A percentile compares a stretch with the other conserved stretches of the same genome.
phyloP scores from a whole-genome alignment of 2,113 vertebrate species.

The Oxygymnocypris stewartii region DNA sequence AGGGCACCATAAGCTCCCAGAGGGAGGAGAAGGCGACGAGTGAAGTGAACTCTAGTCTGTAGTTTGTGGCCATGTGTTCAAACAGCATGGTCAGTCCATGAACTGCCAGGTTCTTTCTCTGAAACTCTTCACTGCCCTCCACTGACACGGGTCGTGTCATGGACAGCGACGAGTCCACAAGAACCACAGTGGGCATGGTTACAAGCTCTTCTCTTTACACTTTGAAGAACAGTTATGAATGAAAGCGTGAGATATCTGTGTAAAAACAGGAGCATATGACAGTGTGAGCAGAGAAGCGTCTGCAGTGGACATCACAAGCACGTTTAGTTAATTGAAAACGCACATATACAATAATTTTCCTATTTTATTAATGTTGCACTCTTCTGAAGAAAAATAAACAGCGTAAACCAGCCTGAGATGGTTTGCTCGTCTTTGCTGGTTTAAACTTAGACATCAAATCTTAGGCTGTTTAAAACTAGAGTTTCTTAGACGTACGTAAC shows the following conservation, averaged over 20 bases:
- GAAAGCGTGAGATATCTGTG: slow-evolving; percentile 3
- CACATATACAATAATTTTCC: not conserved
- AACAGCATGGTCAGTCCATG: slow-evolving; percentile 97
- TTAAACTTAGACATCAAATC: too few species aligned
- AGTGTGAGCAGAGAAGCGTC: not conserved
- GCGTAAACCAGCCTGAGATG: not conserved
- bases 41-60: slow-evolving; percentile 93
- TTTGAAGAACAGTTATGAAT: not conserved
- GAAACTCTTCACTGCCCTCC: slow-evolving; percentile 91
- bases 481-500: too few species aligned
- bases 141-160: slow-evolving; percentile 93
- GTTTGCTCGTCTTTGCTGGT: not conserved
- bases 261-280: not conserved
- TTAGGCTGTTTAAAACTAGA: not conserved
- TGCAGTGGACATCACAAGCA: not conserved
- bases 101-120: slow-evolving; percentile 93
- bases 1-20: slow-evolving; percentile 95
- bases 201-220: not conserved
- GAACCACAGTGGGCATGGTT: slow-evolving; percentile 93
- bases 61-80: slow-evolving; percentile 98
- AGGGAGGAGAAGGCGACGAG: slow-evolving; percentile 94
- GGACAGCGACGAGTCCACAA: slow-evolving; percentile 97
- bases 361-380: not conserved
- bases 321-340: not conserved
- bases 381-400: not conserved